Evolutionary conservation across 2,797 vertebrate species (phyloP).

Genomic region (Apodemus agrarius): DNA sequence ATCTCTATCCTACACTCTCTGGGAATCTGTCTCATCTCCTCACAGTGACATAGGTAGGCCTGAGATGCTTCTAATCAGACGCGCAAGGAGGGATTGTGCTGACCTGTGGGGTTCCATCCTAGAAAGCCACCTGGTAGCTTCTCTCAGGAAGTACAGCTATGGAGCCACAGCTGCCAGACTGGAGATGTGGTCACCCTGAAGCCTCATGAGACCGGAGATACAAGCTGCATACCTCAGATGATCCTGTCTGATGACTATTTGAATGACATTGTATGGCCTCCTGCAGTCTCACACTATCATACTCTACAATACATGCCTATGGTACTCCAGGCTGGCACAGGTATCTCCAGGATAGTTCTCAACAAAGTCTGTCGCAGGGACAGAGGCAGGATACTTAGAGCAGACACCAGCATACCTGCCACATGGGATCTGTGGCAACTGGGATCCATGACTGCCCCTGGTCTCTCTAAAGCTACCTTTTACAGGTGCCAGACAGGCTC

Average conservation of each 20-base stretch:
- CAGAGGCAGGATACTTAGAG: neutral
- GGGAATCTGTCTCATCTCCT: neutral
- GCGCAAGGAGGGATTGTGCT: neutral
- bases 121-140: neutral
- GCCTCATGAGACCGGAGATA: neutral
- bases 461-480: neutral
- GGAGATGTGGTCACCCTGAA: neutral
- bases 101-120: neutral
- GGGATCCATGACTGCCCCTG: neutral
- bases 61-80: neutral
- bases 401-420: neutral
- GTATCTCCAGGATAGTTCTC: neutral
- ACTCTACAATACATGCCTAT: neutral
- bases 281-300: no score
- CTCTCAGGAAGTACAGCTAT: neutral
- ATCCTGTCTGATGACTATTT: neutral
- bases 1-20: neutral
- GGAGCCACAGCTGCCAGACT: neutral
- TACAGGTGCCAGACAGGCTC: neutral
- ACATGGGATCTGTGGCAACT: neutral
- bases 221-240: neutral
- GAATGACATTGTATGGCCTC: neutral
- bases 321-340: neutral
- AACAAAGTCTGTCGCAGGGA: neutral
- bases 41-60: neutral